Conservation (phyloP, 2,888 invertebrate genomes). For the Hyppa rectilinea region DNA sequence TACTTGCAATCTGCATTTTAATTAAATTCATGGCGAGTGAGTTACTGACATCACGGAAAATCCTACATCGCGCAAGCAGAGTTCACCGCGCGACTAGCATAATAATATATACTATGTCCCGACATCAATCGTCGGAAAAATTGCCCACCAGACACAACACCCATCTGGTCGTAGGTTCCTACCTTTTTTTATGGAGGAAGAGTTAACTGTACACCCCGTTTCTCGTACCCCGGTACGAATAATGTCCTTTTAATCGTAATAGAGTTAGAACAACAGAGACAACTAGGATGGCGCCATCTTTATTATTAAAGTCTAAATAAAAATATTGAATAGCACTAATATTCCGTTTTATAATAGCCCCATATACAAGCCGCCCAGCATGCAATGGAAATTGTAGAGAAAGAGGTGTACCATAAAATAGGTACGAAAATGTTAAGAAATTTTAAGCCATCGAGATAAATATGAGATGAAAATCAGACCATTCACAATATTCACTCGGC, state of each 20-base stretch:
- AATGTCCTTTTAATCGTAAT: background rate
- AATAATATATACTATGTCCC: too few relatives aligned
- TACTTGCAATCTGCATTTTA: slow-evolving; percentile 21
- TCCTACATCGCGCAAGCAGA: too few relatives aligned
- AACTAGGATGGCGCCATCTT: background rate
- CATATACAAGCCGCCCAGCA: slow-evolving; percentile 8
- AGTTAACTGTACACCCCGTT: too few relatives aligned
- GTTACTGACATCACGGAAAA: too few relatives aligned
- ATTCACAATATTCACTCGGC: background rate
- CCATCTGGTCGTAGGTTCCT: too few relatives aligned
- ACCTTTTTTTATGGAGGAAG: too few relatives aligned
- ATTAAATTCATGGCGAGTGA: background rate
- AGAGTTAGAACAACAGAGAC: background rate
- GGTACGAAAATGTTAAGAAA: background rate
- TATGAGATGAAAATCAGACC: background rate
- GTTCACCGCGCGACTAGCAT: too few relatives aligned
- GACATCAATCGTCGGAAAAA: too few relatives aligned
- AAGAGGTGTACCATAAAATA: background rate
- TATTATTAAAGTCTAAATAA: background rate
- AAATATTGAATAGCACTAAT: slow-evolving; percentile 4
- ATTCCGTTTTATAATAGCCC: background rate
- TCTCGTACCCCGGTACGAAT: too few relatives aligned
- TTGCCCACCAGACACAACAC: too few relatives aligned
- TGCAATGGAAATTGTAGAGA: slow-evolving; percentile 22
- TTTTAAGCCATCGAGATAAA: background rate